These are phyloP conservation scores for Patella ulyssiponensis DNA, from an alignment of 2,888 invertebrate species.

Conservation along the genomic window DNA sequence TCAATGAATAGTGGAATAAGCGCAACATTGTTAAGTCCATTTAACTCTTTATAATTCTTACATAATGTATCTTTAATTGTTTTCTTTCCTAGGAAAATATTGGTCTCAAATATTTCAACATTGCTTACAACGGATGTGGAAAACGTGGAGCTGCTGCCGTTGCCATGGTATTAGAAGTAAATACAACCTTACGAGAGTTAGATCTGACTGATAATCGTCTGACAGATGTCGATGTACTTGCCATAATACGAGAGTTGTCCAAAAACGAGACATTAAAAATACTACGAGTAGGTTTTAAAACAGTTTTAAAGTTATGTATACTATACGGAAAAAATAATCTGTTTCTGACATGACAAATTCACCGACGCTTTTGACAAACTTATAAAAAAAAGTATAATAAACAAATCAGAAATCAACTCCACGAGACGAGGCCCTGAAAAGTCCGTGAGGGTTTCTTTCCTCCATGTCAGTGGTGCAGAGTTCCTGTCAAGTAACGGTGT, in stretches of 20 bases:
- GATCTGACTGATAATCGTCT: conserved; percentile 62
- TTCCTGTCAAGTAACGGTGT: too few relatives aligned
- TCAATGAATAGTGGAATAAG: too few relatives aligned
- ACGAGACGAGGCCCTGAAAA: too few relatives aligned
- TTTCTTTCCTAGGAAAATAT: conserved; percentile 52
- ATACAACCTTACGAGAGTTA: conserved; percentile 52
- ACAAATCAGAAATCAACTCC: too few relatives aligned
- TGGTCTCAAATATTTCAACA: conserved; percentile 49
- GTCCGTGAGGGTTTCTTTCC: too few relatives aligned
- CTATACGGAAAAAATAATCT: too few relatives aligned
- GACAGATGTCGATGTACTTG: conserved; percentile 47
- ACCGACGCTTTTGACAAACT: neutral
- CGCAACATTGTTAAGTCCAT: too few relatives aligned
- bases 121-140: conserved; percentile 61
- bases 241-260: conserved; percentile 44
- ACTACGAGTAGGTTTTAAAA: conserved; percentile 36
- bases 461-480: too few relatives aligned
- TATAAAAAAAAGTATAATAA: neutral
- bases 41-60: too few relatives aligned
- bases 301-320: too few relatives aligned
- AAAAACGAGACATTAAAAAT: conserved; percentile 48
- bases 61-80: too few relatives aligned
- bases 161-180: conserved; percentile 48
- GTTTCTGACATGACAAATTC: neutral
- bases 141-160: conserved; percentile 49